Conservation (phyloP, 2,888 invertebrate species). For the Apamea anceps region DNA sequence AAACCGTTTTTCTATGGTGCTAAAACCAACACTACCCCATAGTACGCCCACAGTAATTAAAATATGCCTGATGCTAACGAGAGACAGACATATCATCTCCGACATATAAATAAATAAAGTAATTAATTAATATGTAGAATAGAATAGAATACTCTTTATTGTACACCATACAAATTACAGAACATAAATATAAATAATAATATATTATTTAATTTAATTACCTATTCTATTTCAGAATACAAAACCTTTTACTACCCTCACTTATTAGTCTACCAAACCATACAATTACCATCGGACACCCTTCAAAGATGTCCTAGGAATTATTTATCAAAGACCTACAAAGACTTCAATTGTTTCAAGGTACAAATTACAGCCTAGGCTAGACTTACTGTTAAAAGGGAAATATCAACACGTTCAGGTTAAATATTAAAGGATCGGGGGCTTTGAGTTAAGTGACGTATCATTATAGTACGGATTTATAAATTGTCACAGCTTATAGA, state of each 20-base stretch:
- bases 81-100: too few relatives aligned
- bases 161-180: too few relatives aligned
- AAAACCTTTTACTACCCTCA: not conserved
- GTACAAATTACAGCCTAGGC: conserved; percentile 44
- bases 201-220: not conserved
- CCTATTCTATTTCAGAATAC: not conserved
- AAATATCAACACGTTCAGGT: conserved; percentile 39
- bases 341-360: not conserved
- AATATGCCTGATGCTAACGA: too few relatives aligned
- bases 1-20: too few relatives aligned
- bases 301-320: conserved; percentile 17
- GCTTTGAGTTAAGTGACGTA: conserved; percentile 16
- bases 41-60: too few relatives aligned
- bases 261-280: not conserved
- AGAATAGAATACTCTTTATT: too few relatives aligned
- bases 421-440: conserved; percentile 15
- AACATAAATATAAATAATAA: too few relatives aligned
- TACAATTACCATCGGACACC: not conserved
- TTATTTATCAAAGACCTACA: conserved; percentile 37
- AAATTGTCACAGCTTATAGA: conserved; percentile 24
- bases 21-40: too few relatives aligned
- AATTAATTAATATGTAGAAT: too few relatives aligned
- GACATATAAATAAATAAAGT: too few relatives aligned
- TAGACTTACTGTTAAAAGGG: not conserved
- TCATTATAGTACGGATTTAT: conserved; percentile 15